Percentiles rank a stretch among this genome's conserved stretches.
phyloP scores from a whole-genome alignment of 2,797 vertebrate species.

The Champsocephalus gunnari region DNA sequence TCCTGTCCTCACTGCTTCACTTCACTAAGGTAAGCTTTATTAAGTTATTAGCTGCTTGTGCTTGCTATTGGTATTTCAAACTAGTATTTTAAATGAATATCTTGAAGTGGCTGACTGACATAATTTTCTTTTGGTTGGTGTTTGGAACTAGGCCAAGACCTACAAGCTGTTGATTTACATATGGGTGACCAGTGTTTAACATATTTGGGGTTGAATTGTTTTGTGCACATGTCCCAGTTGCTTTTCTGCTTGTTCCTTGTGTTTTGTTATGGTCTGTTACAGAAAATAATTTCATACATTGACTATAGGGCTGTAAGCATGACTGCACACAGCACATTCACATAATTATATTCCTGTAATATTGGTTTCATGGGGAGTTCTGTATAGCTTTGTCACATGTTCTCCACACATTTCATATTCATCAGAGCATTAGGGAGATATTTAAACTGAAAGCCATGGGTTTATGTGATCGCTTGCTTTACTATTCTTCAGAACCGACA shows the following conservation, averaged over 20 bases:
- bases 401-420: conserved; percentile 15
- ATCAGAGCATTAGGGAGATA: neutral
- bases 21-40: neutral
- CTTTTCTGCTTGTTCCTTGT: neutral
- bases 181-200: conserved; percentile 1
- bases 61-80: neutral
- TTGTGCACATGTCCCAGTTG: neutral
- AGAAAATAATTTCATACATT: conserved; percentile 12
- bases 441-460: neutral
- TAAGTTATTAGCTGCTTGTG: neutral
- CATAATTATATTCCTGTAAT: conserved; percentile 27
- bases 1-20: neutral
- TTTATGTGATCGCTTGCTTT: conserved; percentile 29
- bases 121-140: neutral
- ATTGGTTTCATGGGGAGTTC: conserved; percentile 22
- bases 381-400: conserved; percentile 23
- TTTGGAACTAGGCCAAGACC: neutral
- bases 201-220: neutral
- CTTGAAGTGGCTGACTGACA: conserved; percentile 15
- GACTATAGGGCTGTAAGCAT: conserved; percentile 29
- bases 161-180: neutral
- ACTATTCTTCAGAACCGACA: conserved; percentile 6
- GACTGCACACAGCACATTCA: conserved; percentile 11
- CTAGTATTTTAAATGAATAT: conserved; percentile 1
- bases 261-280: neutral